These are phyloP conservation scores for Anabacerthia variegaticeps DNA, from an alignment of 2,797 vertebrate species.

Conservation along the genomic window DNA sequence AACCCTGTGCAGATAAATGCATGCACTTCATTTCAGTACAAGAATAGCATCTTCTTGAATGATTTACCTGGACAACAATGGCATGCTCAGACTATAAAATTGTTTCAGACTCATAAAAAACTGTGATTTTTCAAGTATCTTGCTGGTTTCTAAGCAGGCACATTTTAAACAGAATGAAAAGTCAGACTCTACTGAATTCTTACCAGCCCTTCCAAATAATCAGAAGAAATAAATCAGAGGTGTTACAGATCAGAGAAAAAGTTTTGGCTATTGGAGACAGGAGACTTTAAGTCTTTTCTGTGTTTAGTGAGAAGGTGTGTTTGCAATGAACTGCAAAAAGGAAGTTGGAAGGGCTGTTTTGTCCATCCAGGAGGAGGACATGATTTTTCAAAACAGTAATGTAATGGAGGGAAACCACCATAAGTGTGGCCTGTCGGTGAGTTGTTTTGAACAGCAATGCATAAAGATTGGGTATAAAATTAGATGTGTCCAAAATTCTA, in stretches of 20 bases:
- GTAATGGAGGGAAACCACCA: accelerated
- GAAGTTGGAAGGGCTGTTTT: not conserved
- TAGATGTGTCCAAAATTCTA: not conserved
- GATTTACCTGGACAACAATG: not conserved
- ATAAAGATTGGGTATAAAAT: not conserved
- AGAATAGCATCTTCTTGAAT: not conserved
- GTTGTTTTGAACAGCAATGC: not conserved
- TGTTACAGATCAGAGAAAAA: not conserved
- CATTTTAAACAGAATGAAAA: not conserved
- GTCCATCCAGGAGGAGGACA: accelerated
- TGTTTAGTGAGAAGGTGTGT: not conserved
- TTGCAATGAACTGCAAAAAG: not conserved
- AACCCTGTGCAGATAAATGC: not conserved
- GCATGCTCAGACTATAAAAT: not conserved
- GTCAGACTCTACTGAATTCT: not conserved
- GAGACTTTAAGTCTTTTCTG: not conserved
- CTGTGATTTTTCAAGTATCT: not conserved
- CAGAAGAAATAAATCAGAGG: not conserved
- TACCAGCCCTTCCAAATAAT: not conserved
- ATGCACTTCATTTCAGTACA: not conserved
- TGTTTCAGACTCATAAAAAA: not conserved
- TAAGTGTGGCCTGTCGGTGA: not conserved
- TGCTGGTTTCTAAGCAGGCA: not conserved
- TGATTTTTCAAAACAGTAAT: not conserved
- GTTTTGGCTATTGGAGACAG: not conserved